Conservation (phyloP, 2,888 invertebrate genomes). For the Sarcophaga caerulescens region DNA sequence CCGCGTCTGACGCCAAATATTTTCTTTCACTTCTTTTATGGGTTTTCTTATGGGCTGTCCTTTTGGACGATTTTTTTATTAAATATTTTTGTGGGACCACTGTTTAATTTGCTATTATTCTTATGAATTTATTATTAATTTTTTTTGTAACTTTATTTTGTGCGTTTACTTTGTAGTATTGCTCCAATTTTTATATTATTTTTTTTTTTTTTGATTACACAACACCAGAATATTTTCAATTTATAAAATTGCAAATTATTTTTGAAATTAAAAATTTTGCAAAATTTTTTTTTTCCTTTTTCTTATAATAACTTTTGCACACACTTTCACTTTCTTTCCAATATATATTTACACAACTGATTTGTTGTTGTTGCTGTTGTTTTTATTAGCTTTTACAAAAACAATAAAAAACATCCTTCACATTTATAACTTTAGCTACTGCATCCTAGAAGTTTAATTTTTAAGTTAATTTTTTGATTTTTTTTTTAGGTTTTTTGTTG, state of each 20-base stretch:
- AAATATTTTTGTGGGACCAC: conserved; percentile 4
- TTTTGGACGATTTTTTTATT: conserved; percentile 17
- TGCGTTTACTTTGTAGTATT: neutral
- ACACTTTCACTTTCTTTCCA: neutral
- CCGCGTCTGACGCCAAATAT: conserved; percentile 60
- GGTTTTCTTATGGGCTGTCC: neutral
- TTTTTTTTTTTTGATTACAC: conserved; percentile 57
- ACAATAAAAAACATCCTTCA: neutral
- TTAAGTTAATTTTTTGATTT: conserved; percentile 28
- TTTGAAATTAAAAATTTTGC: neutral
- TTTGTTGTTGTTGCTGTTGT: conserved; percentile 27
- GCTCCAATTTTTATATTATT: neutral
- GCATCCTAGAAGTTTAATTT: conserved; percentile 11
- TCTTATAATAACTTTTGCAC: neutral
- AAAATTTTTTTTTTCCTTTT: neutral
- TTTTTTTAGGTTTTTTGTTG: conserved; percentile 30
- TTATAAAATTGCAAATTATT: neutral
- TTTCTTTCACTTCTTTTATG: neutral
- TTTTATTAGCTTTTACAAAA: neutral
- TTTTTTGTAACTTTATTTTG: neutral
- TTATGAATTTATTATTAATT: conserved; percentile 30
- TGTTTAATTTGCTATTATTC: neutral
- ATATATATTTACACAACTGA: too few relatives aligned
- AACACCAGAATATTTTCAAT: conserved; percentile 28
- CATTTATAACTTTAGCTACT: neutral